Evolutionary conservation across 2,113 vertebrate species (phyloP), one percentile per base, ranked within the genome.

Genomic region (Xenopus borealis): DNA sequence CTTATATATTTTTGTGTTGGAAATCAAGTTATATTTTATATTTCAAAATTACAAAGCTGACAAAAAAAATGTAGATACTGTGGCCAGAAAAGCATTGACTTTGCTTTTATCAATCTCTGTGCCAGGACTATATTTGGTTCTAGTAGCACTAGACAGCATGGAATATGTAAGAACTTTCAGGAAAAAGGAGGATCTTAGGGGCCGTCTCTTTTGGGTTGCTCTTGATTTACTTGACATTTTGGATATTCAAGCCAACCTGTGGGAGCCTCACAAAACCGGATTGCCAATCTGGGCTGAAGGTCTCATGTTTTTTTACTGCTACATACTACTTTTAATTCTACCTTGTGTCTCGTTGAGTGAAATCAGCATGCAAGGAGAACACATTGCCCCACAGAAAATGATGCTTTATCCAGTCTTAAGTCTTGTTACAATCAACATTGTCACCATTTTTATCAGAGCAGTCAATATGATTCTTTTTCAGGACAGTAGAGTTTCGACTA

Each of bases 261-360:
- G 97, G 97, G 97, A 99, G 84, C 97, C 97, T 0, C 95, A 96
- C 81, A 95, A 94, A 89, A 96, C 94, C 0, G 96, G 96, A 69
- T 87, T 98, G 78, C 97, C 97, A 10, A 96, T 98, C 81, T 99
- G 97, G 97, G 97, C 96, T 0, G 97, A 99, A 85, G 97, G 97
- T 64, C 92, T 99, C 57, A 99, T 98, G 93, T 99, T 99, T 92
- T 99, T 99, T 88, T 99, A 99, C 84, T 98, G 97, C 89, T 99
- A 99, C 86, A 98, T 96, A 75, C 88, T 99, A 72, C 91, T 99
- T 82, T 90, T 99, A 40, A 98, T 98, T 82, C 89, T 99, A 79
- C 97, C 97, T 14, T 99, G 97, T 2, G 97, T 98, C 80, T 98
- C 96, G 6, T 94, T 99, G 79, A 98, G 97, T 0, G 97, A 99